A percentile compares a stretch with the other conserved stretches of the same genome.
Conservation (phyloP, 2,888 invertebrate species). For the Cetonia aurata region DNA sequence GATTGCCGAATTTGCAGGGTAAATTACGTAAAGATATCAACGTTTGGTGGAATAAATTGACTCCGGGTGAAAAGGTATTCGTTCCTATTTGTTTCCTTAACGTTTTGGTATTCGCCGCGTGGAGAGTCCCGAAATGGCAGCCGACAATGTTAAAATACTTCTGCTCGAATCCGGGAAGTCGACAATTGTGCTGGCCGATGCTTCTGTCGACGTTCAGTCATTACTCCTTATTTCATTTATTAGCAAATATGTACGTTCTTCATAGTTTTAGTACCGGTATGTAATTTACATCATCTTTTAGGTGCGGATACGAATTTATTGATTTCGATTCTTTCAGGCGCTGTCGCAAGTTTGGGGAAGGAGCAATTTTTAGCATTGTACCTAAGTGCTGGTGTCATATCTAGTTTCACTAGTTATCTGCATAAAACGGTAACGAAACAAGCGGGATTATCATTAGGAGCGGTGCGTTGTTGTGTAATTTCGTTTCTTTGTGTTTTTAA, state of each 20-base stretch:
- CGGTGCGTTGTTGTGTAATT: slow-evolving; percentile 76
- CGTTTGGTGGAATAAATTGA: slow-evolving; percentile 80
- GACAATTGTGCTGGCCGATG: slow-evolving; percentile 88
- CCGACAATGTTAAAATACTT: slow-evolving; percentile 87
- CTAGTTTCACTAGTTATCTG: slow-evolving; percentile 86
- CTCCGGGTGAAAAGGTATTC: slow-evolving; percentile 83
- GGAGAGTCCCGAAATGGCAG: slow-evolving; percentile 81
- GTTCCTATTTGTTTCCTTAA: slow-evolving; percentile 85
- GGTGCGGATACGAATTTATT: slow-evolving; percentile 40
- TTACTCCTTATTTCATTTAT: slow-evolving; percentile 86
- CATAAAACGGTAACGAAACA: slow-evolving; percentile 80
- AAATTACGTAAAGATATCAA: slow-evolving; percentile 63
- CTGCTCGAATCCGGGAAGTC: slow-evolving; percentile 82
- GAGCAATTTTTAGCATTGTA: slow-evolving; percentile 95
- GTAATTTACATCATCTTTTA: not conserved
- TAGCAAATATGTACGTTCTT: slow-evolving; percentile 96
- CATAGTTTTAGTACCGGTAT: slow-evolving; percentile 81
- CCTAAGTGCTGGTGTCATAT: slow-evolving; percentile 87
- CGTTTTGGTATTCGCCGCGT: slow-evolving; percentile 82
- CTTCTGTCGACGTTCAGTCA: slow-evolving; percentile 96
- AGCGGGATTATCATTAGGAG: slow-evolving; percentile 89
- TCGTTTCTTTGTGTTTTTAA: not conserved
- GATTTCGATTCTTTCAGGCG: slow-evolving; percentile 67
- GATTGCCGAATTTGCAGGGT: slow-evolving; percentile 57
- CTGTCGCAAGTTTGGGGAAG: slow-evolving; percentile 82